Conservation (phyloP, 1,140 invertebrate species). For the Drosophila pseudoobscura region DNA sequence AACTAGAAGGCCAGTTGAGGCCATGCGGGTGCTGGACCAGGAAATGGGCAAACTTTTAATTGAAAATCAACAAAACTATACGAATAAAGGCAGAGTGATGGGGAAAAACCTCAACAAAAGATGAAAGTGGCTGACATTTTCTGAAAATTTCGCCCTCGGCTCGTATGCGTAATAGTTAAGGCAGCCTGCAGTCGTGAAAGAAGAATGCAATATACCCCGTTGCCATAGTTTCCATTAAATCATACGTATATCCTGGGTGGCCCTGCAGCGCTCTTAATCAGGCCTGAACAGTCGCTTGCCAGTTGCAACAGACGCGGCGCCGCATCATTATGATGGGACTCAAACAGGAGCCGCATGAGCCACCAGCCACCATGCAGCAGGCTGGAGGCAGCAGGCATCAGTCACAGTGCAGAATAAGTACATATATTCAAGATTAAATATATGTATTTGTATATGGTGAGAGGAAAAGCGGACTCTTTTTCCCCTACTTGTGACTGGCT, state of each 20-base stretch:
- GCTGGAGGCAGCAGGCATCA: too few relatives aligned
- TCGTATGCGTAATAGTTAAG: constrained; percentile 39
- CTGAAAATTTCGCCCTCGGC: background rate
- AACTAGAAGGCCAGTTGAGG: constrained; percentile 26
- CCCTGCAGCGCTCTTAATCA: constrained; percentile 37
- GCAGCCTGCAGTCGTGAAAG: constrained; percentile 2
- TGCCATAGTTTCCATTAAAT: constrained; percentile 30
- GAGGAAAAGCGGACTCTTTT: background rate
- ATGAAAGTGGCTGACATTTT: constrained; percentile 49
- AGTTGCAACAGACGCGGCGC: constrained; percentile 29
- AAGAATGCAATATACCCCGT: constrained; percentile 28
- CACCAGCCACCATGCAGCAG: too few relatives aligned
- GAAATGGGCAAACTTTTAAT: constrained; percentile 66
- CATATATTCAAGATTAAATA: constrained; percentile 46
- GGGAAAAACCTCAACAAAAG: constrained; percentile 22
- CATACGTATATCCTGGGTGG: background rate
- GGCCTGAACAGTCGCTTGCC: constrained; percentile 36
- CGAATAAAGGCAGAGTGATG: constrained; percentile 6
- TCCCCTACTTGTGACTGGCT: too few relatives aligned
- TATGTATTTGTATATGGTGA: constrained; percentile 6
- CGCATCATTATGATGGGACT: constrained; percentile 57
- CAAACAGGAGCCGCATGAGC: constrained; percentile 1
- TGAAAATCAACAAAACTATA: constrained; percentile 69
- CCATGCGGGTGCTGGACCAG: constrained; percentile 35
- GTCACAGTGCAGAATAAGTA: constrained; percentile 15